These are phyloP conservation scores for Ochlodes sylvanus DNA, from an alignment of 2,888 invertebrate genomes.

Conservation along the genomic window DNA sequence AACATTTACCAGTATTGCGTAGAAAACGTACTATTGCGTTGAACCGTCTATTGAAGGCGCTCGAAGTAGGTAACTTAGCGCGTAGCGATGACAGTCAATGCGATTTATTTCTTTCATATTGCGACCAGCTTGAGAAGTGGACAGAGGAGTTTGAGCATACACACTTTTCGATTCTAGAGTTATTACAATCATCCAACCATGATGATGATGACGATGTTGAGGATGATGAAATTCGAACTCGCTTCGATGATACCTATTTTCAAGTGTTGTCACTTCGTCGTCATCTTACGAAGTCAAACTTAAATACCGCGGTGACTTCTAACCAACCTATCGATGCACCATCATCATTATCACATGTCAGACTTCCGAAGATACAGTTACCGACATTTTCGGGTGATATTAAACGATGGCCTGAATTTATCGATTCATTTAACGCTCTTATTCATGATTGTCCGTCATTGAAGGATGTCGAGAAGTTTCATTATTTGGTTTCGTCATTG, in stretches of 20 bases:
- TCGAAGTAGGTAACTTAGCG: neutral
- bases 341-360: neutral
- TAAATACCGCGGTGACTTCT: neutral
- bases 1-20: constrained; percentile 11
- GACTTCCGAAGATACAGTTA: constrained; percentile 25
- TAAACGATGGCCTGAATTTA: constrained; percentile 31
- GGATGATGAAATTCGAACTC: neutral
- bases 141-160: neutral
- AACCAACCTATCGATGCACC: neutral
- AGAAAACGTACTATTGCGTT: constrained; percentile 5
- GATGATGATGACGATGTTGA: neutral
- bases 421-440: constrained; percentile 26
- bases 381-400: constrained; percentile 32
- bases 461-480: constrained; percentile 31
- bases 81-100: neutral
- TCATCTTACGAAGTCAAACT: neutral
- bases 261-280: neutral
- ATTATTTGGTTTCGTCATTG: constrained; percentile 29
- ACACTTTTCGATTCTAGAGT: neutral
- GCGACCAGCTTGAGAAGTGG: neutral
- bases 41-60: constrained; percentile 17
- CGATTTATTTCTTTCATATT: neutral
- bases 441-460: constrained; percentile 25
- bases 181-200: neutral
- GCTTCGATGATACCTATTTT: neutral